A percentile compares a stretch with the other conserved stretches of the same genome.
phyloP scores from a whole-genome alignment of 2,888 invertebrate genomes.

The Miltochrista miniata region DNA sequence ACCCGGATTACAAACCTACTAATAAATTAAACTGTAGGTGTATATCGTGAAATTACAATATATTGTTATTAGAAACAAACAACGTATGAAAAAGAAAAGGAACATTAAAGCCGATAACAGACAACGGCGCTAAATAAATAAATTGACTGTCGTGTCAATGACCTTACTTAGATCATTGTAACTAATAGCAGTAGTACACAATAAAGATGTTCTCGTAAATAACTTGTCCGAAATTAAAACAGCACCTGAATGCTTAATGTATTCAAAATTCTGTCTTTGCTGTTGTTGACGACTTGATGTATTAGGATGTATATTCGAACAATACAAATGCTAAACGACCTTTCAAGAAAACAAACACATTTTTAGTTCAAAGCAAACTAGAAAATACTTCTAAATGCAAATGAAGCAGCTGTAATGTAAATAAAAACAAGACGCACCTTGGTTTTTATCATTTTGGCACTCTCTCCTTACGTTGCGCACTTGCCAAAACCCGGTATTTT shows the following conservation, averaged over 20 bases:
- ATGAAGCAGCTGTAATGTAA: constrained; percentile 33
- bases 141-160: neutral
- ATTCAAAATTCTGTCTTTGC: neutral
- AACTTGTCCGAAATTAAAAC: neutral
- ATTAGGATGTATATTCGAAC: neutral
- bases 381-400: constrained; percentile 7
- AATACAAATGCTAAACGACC: neutral
- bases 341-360: neutral
- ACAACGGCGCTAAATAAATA: neutral
- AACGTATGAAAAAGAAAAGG: neutral
- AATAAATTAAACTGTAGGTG: no score
- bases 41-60: no score
- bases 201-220: neutral
- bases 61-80: no score
- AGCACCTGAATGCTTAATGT: neutral
- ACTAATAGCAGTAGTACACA: neutral
- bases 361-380: neutral
- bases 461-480: constrained; percentile 35
- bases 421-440: constrained; percentile 61
- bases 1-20: no score
- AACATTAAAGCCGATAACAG: neutral
- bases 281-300: neutral
- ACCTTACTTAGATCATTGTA: neutral
- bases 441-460: constrained; percentile 65
- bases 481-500: constrained; percentile 54